Evolutionary conservation across 2,113 vertebrate genomes (phyloP), one percentile per base, ranked within the genome.

Genomic region (Perca flavescens): DNA sequence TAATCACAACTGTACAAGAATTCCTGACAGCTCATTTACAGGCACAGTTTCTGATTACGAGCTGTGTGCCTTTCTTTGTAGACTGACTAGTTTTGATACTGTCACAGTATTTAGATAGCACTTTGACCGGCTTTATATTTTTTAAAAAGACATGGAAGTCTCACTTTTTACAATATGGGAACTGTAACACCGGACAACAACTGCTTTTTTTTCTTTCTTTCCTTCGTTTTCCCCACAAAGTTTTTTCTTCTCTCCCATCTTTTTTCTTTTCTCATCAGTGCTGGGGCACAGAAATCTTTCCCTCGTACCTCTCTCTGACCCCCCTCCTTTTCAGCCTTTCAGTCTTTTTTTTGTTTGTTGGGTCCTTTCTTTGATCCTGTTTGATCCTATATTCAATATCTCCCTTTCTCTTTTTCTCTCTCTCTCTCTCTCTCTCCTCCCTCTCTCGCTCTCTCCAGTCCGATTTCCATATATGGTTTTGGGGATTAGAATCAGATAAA

Each of bases 391-490:
- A 17, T 28, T 19, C 6, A 40, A 3, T 40, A 9, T 40, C 40
- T 40, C 9, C 40, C 40, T 40, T 11, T 62, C 60, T 25, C 36
- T 36, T 5, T 13, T 25, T 34, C 50, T 58, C 22, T 56, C 17
- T n/a, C 34, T 34, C 17, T 36, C 15, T 34, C 9, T 43, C 4
- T 36, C 43, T 66, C 31, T n/a, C 69, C 50, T 52, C 14, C 9
- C 47, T 47, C 52, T 65, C 25, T 15, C 17, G 16, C 15, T 75
- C 54, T 17, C 25, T 76, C 49, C 46, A 6, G 61, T 61, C 77
- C 54, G 57, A 79, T 82, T 74, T n/a, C 85, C 89, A 71, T 89
- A 88, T 80, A 89, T 78, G 85, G 83, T 74, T 76, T 36, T 61
- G 53, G 43, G 75, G 76, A 73, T 85, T 64, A 74, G 82, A 72